These are phyloP conservation scores for Xylophagus ater DNA, from an alignment of 2,888 invertebrate species.

Conservation along the genomic window DNA sequence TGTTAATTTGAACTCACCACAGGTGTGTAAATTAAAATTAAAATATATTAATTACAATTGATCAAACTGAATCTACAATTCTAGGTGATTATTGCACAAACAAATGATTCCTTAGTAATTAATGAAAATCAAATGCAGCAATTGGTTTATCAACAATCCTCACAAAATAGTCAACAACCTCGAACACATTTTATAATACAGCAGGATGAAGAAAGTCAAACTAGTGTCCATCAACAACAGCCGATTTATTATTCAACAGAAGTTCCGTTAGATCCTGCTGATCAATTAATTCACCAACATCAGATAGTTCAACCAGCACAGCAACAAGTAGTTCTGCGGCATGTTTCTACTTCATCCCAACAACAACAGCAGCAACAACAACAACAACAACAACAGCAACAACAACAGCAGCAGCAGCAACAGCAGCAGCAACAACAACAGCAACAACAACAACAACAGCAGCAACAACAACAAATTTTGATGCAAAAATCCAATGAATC, in stretches of 20 bases:
- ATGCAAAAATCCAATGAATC: slow-evolving; percentile 7
- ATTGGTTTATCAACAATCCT: slow-evolving; percentile 34
- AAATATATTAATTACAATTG: no score
- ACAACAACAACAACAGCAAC: slow-evolving; percentile 25
- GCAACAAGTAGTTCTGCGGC: slow-evolving; percentile 3
- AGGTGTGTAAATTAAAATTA: slow-evolving; percentile 5
- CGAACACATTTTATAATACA: slow-evolving; percentile 24
- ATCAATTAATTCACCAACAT: slow-evolving; percentile 8
- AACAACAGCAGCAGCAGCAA: slow-evolving; percentile 25
- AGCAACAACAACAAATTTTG: slow-evolving; percentile 11
- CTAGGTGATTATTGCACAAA: slow-evolving; percentile 19
- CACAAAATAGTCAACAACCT: slow-evolving; percentile 20
- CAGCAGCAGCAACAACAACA: not conserved
- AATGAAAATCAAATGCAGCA: slow-evolving; percentile 38
- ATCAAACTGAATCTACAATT: no score
- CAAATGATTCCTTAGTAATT: slow-evolving; percentile 37
- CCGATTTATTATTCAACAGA: slow-evolving; percentile 19
- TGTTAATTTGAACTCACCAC: slow-evolving; percentile 6
- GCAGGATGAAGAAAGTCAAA: slow-evolving; percentile 21
- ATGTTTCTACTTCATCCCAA: not conserved
- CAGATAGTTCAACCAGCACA: slow-evolving; percentile 4
- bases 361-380: slow-evolving; percentile 21
- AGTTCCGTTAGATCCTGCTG: slow-evolving; percentile 6
- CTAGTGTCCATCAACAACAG: slow-evolving; percentile 16
- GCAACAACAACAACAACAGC: slow-evolving; percentile 21